phyloP scores from a whole-genome alignment of 2,797 vertebrate genomes.

The Taeniopygia guttata region DNA sequence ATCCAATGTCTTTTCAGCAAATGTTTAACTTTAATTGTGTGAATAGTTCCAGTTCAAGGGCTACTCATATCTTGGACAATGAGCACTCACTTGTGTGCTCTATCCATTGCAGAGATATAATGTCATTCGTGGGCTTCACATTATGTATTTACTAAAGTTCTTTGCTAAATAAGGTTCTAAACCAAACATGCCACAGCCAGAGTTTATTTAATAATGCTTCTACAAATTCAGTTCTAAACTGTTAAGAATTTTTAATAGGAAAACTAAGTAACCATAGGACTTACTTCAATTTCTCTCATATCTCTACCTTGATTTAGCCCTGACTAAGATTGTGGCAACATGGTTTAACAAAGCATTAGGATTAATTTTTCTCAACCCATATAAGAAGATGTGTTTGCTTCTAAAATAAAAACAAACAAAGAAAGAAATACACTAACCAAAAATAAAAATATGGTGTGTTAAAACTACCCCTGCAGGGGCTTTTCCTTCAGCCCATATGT shows the following conservation, averaged over 20 bases:
- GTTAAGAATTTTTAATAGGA: not conserved
- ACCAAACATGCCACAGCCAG: conserved; percentile 5
- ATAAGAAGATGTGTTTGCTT: not conserved
- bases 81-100: not conserved
- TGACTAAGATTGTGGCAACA: not conserved
- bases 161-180: conserved; percentile 46
- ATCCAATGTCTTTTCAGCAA: conserved; percentile 30
- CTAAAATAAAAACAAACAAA: not conserved
- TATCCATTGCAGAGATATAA: not conserved
- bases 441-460: not conserved
- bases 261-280: not conserved
- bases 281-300: not conserved
- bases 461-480: not conserved
- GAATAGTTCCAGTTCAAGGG: conserved; percentile 38
- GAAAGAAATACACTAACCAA: accelerated
- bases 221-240: not conserved
- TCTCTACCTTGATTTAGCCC: not conserved
- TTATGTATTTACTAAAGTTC: not conserved
- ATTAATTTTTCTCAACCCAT: not conserved
- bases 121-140: not conserved
- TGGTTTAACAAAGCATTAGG: not conserved
- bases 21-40: conserved; percentile 42
- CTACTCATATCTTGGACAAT: not conserved
- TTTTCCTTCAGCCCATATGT: not conserved
- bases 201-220: conserved; percentile 1